Evolutionary conservation across 1,140 invertebrate species (phyloP).

Genomic region (Trichomalopsis sarcophagae): DNA sequence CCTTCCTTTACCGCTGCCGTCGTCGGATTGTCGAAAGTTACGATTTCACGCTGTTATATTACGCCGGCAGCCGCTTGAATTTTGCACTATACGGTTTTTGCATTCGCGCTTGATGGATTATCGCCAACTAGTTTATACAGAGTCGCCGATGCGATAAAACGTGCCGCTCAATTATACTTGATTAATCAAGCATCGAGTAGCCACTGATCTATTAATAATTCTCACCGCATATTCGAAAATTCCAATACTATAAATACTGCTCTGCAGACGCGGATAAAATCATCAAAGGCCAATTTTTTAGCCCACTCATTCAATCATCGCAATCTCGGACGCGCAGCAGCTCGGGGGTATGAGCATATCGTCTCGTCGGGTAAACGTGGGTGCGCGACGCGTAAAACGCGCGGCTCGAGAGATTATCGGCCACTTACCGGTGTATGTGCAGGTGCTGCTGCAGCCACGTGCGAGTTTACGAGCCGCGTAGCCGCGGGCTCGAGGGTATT

Average conservation of each 20-base stretch:
- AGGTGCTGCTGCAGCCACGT: neutral
- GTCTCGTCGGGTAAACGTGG: slow-evolving; percentile 26
- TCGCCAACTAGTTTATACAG: slow-evolving; percentile 15
- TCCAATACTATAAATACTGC: no score
- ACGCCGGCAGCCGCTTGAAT: neutral
- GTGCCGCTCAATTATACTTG: no score
- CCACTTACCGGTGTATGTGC: slow-evolving; percentile 31
- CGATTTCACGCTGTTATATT: neutral
- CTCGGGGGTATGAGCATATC: neutral
- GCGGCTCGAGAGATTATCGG: neutral
- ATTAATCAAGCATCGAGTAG: no score
- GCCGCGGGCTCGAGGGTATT: neutral
- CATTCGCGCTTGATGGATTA: slow-evolving; percentile 28
- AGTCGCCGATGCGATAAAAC: no score
- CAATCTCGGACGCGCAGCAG: no score
- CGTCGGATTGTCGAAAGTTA: neutral
- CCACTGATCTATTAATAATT: no score
- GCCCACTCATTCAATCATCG: slow-evolving; percentile 9
- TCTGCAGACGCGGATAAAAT: no score
- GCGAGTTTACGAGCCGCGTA: neutral
- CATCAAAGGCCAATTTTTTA: no score
- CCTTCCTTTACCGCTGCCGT: neutral
- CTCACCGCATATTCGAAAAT: no score
- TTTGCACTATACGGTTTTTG: neutral
- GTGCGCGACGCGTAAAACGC: slow-evolving; percentile 32